Conservation (phyloP, 1,140 invertebrate genomes). For the Aphaenogaster floridana region DNA sequence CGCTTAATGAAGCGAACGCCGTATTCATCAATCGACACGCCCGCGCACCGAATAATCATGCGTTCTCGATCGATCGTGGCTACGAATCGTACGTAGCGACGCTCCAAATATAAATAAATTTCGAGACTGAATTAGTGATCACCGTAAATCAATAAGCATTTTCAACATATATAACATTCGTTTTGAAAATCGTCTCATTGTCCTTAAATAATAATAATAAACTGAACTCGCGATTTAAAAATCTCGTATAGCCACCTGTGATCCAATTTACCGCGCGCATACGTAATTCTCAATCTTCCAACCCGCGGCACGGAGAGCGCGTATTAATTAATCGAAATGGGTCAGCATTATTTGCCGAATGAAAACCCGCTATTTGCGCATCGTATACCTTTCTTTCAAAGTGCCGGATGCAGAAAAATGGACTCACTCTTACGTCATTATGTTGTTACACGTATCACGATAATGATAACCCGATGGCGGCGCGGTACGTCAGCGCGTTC, state of each 20-base stretch:
- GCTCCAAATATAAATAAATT: neutral
- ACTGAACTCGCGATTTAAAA: neutral
- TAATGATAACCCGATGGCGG: slow-evolving; percentile 61
- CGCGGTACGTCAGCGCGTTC: slow-evolving; percentile 40
- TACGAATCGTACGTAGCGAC: neutral
- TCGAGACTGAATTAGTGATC: neutral
- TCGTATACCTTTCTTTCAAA: slow-evolving; percentile 15
- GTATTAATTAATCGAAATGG: slow-evolving; percentile 62
- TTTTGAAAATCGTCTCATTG: neutral
- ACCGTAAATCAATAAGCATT: slow-evolving; percentile 9
- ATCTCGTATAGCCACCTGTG: neutral
- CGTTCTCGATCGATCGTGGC: slow-evolving; percentile 12
- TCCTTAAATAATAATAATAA: neutral
- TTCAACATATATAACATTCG: neutral
- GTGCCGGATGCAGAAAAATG: slow-evolving; percentile 35
- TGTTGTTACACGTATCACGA: slow-evolving; percentile 61
- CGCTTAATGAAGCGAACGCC: slow-evolving; percentile 26
- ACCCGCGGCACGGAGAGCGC: neutral
- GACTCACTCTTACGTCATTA: slow-evolving; percentile 62
- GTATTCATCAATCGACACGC: slow-evolving; percentile 46
- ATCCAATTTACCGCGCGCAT: slow-evolving; percentile 32
- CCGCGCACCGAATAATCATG: slow-evolving; percentile 27
- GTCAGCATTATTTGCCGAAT: slow-evolving; percentile 53
- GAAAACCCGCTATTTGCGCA: slow-evolving; percentile 47
- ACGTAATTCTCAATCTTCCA: slow-evolving; percentile 42